phyloP scores from a whole-genome alignment of 2,113 vertebrate species.

The Dromaius novaehollandiae region DNA sequence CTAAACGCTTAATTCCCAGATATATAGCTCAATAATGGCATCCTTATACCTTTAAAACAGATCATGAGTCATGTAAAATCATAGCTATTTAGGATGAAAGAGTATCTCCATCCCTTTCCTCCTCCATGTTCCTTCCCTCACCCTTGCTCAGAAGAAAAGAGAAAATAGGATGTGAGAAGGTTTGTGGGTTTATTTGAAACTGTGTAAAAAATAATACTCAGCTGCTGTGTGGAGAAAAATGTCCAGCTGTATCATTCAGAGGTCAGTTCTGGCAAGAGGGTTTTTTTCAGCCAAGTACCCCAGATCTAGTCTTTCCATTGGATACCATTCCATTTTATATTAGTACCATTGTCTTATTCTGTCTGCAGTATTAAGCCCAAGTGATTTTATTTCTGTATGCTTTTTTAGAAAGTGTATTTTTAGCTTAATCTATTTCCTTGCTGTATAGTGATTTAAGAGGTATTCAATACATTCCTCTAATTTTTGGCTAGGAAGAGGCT shows the following conservation, averaged over 20 bases:
- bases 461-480: not conserved
- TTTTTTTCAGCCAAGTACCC: not conserved
- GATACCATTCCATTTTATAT: not conserved
- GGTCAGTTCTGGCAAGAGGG: not conserved
- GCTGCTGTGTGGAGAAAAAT: not conserved
- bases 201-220: not conserved
- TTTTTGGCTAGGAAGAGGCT: not conserved
- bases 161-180: not conserved
- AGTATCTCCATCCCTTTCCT: not conserved
- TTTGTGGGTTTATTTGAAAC: not conserved
- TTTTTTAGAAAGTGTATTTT: not conserved
- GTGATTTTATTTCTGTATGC: not conserved
- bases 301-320: not conserved
- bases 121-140: not conserved
- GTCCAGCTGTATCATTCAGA: not conserved
- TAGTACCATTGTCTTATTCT: not conserved
- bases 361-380: not conserved
- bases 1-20: not conserved
- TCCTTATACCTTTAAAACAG: constrained; percentile 4
- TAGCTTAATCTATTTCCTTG: not conserved
- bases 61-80: not conserved
- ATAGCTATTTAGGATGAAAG: not conserved
- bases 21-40: not conserved
- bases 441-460: not conserved
- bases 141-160: not conserved